Evolutionary conservation across 2,888 invertebrate genomes (phyloP).

Genomic region (Drosophila infuscata): DNA sequence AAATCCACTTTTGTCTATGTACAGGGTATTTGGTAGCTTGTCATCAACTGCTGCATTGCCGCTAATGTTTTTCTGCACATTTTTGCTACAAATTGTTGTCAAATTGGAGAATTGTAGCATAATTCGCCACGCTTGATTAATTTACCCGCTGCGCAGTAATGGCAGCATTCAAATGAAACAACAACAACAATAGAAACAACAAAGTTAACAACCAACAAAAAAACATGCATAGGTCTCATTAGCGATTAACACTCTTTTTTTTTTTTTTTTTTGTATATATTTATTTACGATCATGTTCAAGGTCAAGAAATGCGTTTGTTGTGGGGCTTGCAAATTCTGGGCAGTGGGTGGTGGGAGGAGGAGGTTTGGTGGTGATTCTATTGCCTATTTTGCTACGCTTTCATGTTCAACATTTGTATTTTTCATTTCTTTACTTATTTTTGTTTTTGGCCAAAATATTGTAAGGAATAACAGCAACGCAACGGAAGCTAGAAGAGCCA

Average conservation of each 20-base stretch:
- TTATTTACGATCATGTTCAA: constrained; percentile 66
- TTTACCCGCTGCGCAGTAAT: constrained; percentile 74
- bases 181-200: constrained; percentile 27
- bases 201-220: constrained; percentile 7
- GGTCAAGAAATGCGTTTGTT: constrained; percentile 71
- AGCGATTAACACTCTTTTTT: constrained; percentile 58
- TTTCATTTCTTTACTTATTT: neutral
- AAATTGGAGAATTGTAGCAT: constrained; percentile 68
- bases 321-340: constrained; percentile 1
- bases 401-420: constrained; percentile 42
- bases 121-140: constrained; percentile 74
- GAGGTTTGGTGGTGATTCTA: neutral
- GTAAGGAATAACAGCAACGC: constrained; percentile 21
- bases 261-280: constrained; percentile 26
- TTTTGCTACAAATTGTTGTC: constrained; percentile 75
- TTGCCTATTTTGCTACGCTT: constrained; percentile 26
- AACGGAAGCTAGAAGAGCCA: constrained; percentile 27
- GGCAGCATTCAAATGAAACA: constrained; percentile 31
- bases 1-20: no score
- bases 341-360: no score
- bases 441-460: constrained; percentile 24
- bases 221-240: constrained; percentile 65
- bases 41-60: neutral
- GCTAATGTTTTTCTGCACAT: constrained; percentile 37
- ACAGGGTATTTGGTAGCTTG: neutral